These are phyloP conservation scores for Ophiothrix spiculata DNA, from an alignment of 35 echinoderm and acorn worm genomes.

Conservation along the genomic window DNA sequence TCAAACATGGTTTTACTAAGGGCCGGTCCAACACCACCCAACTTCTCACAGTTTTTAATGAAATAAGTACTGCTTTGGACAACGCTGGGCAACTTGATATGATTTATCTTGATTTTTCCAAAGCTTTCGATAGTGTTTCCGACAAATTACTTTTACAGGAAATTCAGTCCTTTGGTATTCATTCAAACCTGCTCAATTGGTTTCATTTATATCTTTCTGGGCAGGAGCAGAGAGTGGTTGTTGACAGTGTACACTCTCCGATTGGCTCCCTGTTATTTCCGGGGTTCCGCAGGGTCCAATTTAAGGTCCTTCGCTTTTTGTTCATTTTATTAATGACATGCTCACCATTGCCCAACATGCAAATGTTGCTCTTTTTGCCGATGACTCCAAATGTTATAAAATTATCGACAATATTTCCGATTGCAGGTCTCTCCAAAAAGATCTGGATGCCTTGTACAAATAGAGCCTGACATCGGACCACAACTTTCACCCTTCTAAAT, in stretches of 20 bases:
- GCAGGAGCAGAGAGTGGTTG: not conserved
- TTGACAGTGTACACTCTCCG: not conserved
- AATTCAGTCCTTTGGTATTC: constrained; percentile 26
- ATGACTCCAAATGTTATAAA: too few species aligned
- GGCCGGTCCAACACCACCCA: not conserved
- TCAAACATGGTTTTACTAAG: constrained; percentile 2
- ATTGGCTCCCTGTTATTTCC: not conserved
- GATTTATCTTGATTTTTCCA: constrained; percentile 32
- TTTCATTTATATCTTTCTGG: too few species aligned
- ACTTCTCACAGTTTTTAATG: not conserved
- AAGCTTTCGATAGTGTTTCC: constrained; percentile 19
- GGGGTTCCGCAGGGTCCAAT: constrained; percentile 45
- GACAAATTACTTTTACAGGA: constrained; percentile 6
- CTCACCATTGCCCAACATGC: not conserved
- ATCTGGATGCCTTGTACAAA: too few species aligned
- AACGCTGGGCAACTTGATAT: not conserved
- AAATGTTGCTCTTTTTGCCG: constrained; percentile 10
- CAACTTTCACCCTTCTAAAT: too few species aligned
- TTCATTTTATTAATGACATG: constrained; percentile 39
- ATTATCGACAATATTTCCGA: too few species aligned
- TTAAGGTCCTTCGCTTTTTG: constrained; percentile 14
- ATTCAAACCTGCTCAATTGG: not conserved
- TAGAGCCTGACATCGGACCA: too few species aligned
- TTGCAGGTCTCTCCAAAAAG: too few species aligned
- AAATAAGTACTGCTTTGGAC: not conserved